Evolutionary conservation across 2,113 vertebrate species (phyloP), one percentile per base, ranked within the genome.

Genomic region (Indicator maculatus): DNA sequence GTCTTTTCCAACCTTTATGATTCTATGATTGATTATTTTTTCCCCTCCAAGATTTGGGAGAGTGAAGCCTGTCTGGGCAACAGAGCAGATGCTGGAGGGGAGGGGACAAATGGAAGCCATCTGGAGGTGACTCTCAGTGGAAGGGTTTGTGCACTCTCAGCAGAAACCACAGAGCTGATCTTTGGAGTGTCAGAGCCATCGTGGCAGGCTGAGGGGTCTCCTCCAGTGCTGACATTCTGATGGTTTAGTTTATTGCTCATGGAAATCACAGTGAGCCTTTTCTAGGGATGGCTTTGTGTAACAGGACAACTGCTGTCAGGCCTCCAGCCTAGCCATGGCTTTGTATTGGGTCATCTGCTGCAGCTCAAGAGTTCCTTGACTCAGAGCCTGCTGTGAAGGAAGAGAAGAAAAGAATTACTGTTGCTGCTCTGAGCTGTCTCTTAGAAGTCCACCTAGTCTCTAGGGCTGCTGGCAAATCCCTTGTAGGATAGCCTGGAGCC

Each of bases 31-130:
- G 2, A 31, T 12, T 33, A 70, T 60, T 67, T 14, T 31, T 26
- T 11, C 19, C 17, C 56, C 28, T 6, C 30, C 30, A 55, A 18
- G 31, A 58, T 36, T 8, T 79, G 74, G 23, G 18, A 55, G 6
- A 61, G 30, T 0, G 5, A 82, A 91, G 15, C 11, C 4, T 58
- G 38, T 72, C 24, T 92, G 41, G 13, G 39, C 28, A 53, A 3
- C 50, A 41, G 52, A 91, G 26, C 59, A 81, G 83, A 58, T 85
- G 50, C 10, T 95, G 87, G 82, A 76, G 91, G 55, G 91, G 55
- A 91, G 39, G 59, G 55, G 39, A 82, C 55, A 91, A 91, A 90
- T 95, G 26, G 60, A 56, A 89, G 92, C 55, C 91, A 95, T 86
- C 89, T 96, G 93, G 86, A 92, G 56, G 44, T 60, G 74, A 17